A percentile compares a stretch with the other conserved stretches of the same genome.
Conservation (phyloP, 2,888 invertebrate species). For the Epinotia demarniana region DNA sequence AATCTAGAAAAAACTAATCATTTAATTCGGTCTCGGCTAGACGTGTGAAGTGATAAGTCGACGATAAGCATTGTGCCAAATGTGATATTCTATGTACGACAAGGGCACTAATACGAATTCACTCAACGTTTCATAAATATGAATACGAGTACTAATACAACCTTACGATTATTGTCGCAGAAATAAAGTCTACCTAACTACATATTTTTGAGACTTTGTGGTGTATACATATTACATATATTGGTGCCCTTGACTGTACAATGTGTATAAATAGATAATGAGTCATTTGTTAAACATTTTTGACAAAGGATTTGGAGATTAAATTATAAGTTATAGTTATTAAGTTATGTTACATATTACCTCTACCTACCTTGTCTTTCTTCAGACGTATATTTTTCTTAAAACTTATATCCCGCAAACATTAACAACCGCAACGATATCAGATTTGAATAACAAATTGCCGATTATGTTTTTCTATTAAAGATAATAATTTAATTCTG, state of each 20-base stretch:
- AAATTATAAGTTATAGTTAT: no score
- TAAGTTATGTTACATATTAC: no score
- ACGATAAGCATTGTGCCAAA: constrained; percentile 2
- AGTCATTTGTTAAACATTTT: neutral
- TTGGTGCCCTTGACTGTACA: neutral
- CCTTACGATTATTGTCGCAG: no score
- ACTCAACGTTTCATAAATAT: no score
- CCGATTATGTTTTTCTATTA: constrained; percentile 11
- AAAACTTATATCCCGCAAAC: no score
- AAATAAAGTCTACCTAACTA: no score
- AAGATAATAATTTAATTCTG: constrained; percentile 22
- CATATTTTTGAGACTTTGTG: no score
- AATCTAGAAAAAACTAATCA: no score
- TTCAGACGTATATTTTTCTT: neutral
- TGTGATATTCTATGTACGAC: neutral
- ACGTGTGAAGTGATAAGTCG: neutral
- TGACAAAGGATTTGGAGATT: neutral
- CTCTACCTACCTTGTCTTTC: neutral
- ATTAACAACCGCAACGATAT: neutral
- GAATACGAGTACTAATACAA: no score
- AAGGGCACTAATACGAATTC: no score
- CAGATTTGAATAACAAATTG: constrained; percentile 13
- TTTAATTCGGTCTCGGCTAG: neutral
- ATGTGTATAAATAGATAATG: neutral
- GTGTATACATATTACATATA: no score